Base-by-base conservation (phyloP, 1,140 invertebrate species). In the Bradynema listronoti region DNA sequence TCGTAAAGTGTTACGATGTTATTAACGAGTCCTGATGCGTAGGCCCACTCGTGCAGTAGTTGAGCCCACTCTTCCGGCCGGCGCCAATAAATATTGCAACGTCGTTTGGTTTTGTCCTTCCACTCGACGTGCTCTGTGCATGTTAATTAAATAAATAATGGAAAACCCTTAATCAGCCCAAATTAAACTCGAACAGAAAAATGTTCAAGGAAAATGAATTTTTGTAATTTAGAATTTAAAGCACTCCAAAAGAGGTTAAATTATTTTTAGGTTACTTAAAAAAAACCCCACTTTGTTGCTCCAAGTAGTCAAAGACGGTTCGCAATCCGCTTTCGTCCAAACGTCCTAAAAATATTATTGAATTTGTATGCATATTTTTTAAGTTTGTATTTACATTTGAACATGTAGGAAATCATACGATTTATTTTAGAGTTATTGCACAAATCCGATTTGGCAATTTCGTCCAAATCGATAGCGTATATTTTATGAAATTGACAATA, bases 41-140 rank as follows among this genome's bases (percentile, higher is more conserved):
- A 55, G 25, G 87, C 88, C 87, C 89, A 95, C 51, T 83, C 85
- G 75, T 96, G 92, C 43, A 98, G 85, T 71, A 93, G 84, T 67
- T 87, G 86, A 5, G 86, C 90, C 88, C 92, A 97, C 82, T 96
- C 91, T 58, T 90, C 87, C 27, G 91, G 81, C 0, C 89, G 90
- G 73, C 91, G 85, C 92, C 91, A 97, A 78, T 91, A 92, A 25
- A 98, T 83, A 62, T 90, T 84, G 86, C 90, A 95, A 62, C 89
- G 85, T 56, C 79, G 86, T 83, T 81, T 86, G 84, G 63, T 82
- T 79, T 81, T 93, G 80, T 96, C 90, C 32, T 87, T 75, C 63
- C 91, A 88, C 71, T 87, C 86, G 1, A 91, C 85, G 81, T 89
- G 86, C 11, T 88, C 88, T 72, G 83, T 49, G 72, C 11, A 30